These are phyloP conservation scores for Diadema setosum DNA, from an alignment of 35 echinoderm and acorn worm genomes.

Conservation along the genomic window DNA sequence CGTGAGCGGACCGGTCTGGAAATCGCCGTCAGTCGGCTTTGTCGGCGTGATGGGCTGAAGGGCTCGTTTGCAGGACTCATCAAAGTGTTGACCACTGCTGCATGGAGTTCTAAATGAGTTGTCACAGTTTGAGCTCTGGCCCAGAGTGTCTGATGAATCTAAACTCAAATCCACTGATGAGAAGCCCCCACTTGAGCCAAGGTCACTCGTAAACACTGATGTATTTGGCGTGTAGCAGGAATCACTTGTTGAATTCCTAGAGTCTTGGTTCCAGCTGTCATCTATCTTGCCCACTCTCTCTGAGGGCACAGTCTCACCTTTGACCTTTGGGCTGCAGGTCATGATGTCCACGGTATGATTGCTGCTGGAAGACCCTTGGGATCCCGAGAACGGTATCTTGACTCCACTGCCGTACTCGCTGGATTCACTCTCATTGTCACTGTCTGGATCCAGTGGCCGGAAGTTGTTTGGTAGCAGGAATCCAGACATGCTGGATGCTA, in stretches of 20 bases:
- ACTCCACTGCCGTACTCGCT: background rate
- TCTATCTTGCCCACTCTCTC: background rate
- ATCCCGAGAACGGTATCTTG: background rate
- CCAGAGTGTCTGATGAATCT: background rate
- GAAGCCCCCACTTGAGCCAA: background rate
- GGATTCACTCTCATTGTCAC: background rate
- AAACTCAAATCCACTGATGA: background rate
- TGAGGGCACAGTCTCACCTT: background rate
- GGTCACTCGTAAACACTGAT: background rate
- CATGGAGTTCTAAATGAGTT: background rate
- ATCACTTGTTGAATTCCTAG: background rate
- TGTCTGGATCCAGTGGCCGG: background rate
- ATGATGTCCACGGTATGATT: background rate
- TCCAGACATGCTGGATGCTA: background rate
- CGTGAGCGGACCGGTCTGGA: conserved; percentile 58
- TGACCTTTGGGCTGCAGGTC: background rate
- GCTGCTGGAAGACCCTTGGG: background rate
- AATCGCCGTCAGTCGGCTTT: conserved; percentile 18
- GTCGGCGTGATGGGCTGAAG: conserved; percentile 57
- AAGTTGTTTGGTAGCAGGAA: background rate
- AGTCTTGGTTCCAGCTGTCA: background rate
- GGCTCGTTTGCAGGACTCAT: background rate
- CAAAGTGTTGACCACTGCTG: background rate
- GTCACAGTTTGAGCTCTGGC: background rate
- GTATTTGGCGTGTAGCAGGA: background rate